Evolutionary conservation across 2,113 vertebrate genomes (phyloP), one percentile per base, ranked within the genome.

Genomic region (Caloenas nicobarica): DNA sequence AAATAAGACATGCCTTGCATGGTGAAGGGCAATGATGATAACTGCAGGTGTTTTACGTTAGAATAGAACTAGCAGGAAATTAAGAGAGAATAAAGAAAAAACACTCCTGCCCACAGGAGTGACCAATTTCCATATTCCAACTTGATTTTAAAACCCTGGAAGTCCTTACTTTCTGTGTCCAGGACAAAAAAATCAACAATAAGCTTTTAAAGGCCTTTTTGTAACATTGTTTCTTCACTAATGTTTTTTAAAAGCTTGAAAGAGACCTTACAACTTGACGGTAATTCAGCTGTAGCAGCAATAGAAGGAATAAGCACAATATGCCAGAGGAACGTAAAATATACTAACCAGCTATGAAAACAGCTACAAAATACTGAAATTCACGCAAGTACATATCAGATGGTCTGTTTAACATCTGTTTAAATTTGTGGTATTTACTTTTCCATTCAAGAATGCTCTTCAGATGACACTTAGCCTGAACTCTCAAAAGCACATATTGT

Each of bases 361-460:
- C 66, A 90, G 50, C 84, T 68, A 69, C 31, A 72, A 83, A 97
- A 61, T 16, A 88, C n/a, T 57, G 51, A 94, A 91, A 79, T 24
- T 73, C 79, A 36, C 57, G 44, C 78, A 86, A 64, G 34, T 31
- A 85, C 42, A 3, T 64, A 60, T 65, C 64, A 93, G 82, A 56
- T 31, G 17, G 7, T 38, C 48, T 89, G 61, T 61, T 78, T 81
- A 96, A 91, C 40, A 34, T 46, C 61, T 73, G 24, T 34, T 46
- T 94, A 38, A 95, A 86, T 50, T 51, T 76, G 50, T 92, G 74
- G 44, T 80, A 87, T 76, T 81, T 92, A 71, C 31, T 87, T 85
- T 70, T 46, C 78, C 68, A 90, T 88, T 91, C 69, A 94, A 84
- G 53, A 97, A 93, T 64, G 38, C 29, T 92, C 87, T 95, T 91